A percentile compares a stretch with the other conserved stretches of the same genome.
phyloP scores from a whole-genome alignment of 2,113 vertebrate species.

The Sapajus apella region DNA sequence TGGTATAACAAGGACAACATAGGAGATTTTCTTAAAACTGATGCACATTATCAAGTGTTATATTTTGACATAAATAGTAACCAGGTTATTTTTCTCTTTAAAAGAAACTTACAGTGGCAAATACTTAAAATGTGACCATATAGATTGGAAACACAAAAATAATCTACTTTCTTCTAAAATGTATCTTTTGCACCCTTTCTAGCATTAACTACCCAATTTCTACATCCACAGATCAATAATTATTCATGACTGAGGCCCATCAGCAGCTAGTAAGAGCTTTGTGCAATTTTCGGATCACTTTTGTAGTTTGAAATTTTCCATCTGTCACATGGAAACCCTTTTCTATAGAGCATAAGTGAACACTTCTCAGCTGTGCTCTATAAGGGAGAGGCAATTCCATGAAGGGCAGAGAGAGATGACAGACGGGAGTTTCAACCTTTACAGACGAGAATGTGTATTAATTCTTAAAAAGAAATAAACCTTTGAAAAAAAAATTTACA shows the following conservation, averaged over 20 bases:
- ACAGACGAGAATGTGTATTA: conserved; percentile 73
- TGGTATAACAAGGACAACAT: conserved; percentile 52
- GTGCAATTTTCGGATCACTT: conserved; percentile 80
- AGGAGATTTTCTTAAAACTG: conserved; percentile 69
- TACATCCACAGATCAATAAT: conserved; percentile 76
- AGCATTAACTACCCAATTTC: conserved; percentile 81
- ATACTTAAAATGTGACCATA: conserved; percentile 69
- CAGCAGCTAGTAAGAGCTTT: conserved; percentile 67
- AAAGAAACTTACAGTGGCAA: conserved; percentile 68
- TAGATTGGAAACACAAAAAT: conserved; percentile 59
- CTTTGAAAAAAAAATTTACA: conserved; percentile 79
- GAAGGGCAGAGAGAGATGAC: conserved; percentile 80
- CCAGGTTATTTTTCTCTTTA: conserved; percentile 55
- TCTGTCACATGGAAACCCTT: conserved; percentile 69
- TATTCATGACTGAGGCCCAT: conserved; percentile 73
- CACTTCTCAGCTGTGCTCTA: conserved; percentile 71
- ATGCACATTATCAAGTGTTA: conserved; percentile 69
- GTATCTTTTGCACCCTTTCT: conserved; percentile 45
- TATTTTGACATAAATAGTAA: conserved; percentile 79
- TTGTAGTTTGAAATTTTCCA: conserved; percentile 73
- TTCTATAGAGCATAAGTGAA: conserved; percentile 67
- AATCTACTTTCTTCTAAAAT: conserved; percentile 66
- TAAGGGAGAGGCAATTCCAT: conserved; percentile 79
- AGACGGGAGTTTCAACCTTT: conserved; percentile 82
- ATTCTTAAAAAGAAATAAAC: conserved; percentile 65